Evolutionary conservation across 2,888 invertebrate species (phyloP), one percentile per base, ranked within the genome.

Genomic region (Morpho achilles): DNA sequence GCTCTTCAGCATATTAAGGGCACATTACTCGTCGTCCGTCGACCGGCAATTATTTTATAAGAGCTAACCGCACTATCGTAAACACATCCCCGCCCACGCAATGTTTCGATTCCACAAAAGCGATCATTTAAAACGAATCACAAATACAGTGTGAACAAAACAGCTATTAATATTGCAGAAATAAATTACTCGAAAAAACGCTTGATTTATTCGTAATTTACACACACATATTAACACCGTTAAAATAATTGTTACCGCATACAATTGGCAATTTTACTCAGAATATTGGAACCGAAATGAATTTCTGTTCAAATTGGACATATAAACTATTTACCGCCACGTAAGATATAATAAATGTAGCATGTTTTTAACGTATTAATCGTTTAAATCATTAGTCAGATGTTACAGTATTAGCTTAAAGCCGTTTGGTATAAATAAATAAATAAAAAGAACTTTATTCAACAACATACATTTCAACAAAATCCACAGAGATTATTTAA

Each of bases 221-320:
- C 61, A 45, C 58, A 49, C 32, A 32, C 32, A 32, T 32, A 32
- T 32, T 32, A 32, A 32, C 32, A 32, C 32, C 5, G 42, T 41
- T 58, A 65, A 61, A 67, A 58, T 64, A 67, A 66, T 65, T 62
- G 64, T 65, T 61, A 62, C 66, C 67, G 59, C 67, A 63, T 63
- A 60, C 50, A 60, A 64, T 66, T 68, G 68, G 64, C 67, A 63
- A 58, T 53, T 50, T 63, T 48, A 57, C 57, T 52, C 53, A 58
- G 57, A 60, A 53, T 62, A 57, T 59, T 61, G 47, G 39, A 40
- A 44, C 16, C 16, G 43, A n/a, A 48, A 39, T 43, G 49, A 48
- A 46, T 53, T n/a, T 53, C 45, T 32, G 48, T 45, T 40, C 44
- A 52, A 39, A 52, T 42, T 50, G 41, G 52, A 52, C 52, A 39